These are phyloP conservation scores for Athalia circularis DNA, from an alignment of 2,888 invertebrate species.

Conservation along the genomic window DNA sequence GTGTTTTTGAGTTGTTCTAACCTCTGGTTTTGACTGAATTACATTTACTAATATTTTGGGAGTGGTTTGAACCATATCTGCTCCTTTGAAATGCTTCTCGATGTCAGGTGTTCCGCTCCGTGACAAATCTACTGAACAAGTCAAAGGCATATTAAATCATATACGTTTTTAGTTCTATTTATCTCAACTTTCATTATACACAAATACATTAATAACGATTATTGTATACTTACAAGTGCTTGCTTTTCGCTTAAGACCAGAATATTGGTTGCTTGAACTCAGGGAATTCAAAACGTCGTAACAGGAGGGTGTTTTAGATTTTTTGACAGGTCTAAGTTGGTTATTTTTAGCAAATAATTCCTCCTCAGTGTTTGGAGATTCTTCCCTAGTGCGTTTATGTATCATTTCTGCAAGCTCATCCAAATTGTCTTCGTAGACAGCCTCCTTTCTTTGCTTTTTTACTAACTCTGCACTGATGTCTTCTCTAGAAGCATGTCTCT, in stretches of 20 bases:
- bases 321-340: constrained; percentile 64
- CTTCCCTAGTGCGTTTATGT: constrained; percentile 69
- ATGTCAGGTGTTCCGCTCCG: constrained; percentile 66
- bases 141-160: constrained; percentile 3
- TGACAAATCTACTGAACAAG: constrained; percentile 62
- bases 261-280: constrained; percentile 67
- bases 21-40: neutral
- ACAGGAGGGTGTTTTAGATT: constrained; percentile 69
- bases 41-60: neutral
- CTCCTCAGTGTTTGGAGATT: constrained; percentile 66
- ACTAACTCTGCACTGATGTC: constrained; percentile 65
- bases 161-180: too few species aligned
- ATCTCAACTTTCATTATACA: neutral
- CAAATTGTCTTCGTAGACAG: constrained; percentile 57
- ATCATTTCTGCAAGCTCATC: constrained; percentile 66
- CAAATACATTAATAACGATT: neutral
- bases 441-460: constrained; percentile 70
- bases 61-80: constrained; percentile 53
- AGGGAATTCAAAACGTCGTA: constrained; percentile 70
- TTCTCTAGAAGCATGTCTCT: constrained; percentile 70
- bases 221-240: constrained; percentile 56
- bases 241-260: constrained; percentile 70
- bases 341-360: constrained; percentile 62
- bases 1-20: constrained; percentile 19
- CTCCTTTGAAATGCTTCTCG: constrained; percentile 70